Evolutionary conservation across 2,797 vertebrate genomes (phyloP).

Genomic region (Tokudaia muenninki): DNA sequence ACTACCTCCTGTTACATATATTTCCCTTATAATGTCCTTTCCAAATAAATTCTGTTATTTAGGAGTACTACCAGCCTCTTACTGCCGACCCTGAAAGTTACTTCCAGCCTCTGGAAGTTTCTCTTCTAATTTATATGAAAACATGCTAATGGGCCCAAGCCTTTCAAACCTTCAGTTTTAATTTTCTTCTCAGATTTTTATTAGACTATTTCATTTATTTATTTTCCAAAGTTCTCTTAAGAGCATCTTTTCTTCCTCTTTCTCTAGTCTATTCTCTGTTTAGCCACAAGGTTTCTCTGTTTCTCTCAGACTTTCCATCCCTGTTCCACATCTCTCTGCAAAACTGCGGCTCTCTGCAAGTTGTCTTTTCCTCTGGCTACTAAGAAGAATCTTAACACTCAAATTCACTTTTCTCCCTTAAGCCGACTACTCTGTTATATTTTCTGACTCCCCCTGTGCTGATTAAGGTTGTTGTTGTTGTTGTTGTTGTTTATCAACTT

Average conservation of each 20-base stretch:
- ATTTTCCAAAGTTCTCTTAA: not conserved
- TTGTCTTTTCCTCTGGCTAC: not conserved
- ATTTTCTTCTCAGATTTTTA: conserved; percentile 6
- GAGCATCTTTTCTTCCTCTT: not conserved
- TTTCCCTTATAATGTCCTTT: not conserved
- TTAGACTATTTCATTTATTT: not conserved
- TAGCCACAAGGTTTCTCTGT: not conserved
- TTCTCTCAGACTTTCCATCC: not conserved
- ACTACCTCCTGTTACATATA: not conserved
- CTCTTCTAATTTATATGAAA: conserved; percentile 18
- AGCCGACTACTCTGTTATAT: not conserved
- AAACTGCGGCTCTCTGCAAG: not conserved
- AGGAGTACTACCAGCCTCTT: not conserved
- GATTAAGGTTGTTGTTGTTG: not conserved
- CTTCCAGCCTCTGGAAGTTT: not conserved
- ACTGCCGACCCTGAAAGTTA: not conserved
- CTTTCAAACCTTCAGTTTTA: not conserved
- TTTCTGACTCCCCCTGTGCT: not conserved
- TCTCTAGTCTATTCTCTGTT: not conserved
- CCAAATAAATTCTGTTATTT: not conserved
- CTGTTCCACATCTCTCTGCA: not conserved
- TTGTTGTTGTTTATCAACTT: not conserved
- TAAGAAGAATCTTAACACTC: not conserved
- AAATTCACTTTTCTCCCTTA: not conserved
- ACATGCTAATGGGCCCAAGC: not conserved